phyloP scores from a whole-genome alignment of 37 sponge, comb jelly and placozoan genomes.

The Geodia barretti region DNA sequence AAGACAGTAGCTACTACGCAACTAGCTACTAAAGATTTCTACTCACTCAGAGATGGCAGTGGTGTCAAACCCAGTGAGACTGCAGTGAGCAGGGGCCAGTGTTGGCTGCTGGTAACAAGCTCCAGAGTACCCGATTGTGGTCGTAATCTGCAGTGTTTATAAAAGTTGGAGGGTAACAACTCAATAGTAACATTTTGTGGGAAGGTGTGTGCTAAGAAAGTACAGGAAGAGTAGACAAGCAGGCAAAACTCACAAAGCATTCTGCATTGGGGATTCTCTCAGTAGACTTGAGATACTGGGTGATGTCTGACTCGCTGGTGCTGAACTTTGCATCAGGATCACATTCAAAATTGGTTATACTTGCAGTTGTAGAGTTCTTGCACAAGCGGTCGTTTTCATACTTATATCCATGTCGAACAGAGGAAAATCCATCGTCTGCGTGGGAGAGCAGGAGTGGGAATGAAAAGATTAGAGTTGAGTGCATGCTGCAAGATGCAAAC shows the following conservation, averaged over 20 bases:
- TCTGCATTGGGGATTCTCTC: background rate
- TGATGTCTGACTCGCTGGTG: background rate
- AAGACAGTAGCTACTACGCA: too few relatives aligned
- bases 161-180: too few relatives aligned
- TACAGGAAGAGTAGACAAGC: too few relatives aligned
- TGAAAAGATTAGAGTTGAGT: too few relatives aligned
- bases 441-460: too few relatives aligned
- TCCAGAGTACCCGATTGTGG: constrained; percentile 11
- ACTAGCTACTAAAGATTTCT: background rate
- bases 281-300: background rate
- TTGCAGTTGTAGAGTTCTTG: background rate
- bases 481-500: too few relatives aligned
- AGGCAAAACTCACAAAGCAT: background rate
- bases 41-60: background rate
- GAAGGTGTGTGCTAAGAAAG: too few relatives aligned
- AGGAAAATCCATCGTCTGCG: background rate
- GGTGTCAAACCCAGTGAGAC: constrained; percentile 9
- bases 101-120: constrained; percentile 39
- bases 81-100: constrained; percentile 15
- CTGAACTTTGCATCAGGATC: background rate
- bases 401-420: background rate
- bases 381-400: background rate
- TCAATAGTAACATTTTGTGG: too few relatives aligned
- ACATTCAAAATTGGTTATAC: background rate
- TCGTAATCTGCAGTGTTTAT: too few relatives aligned